Conservation (phyloP, 35 echinoderm and acorn worm species). For the Hemicentrotus pulcherrimus region DNA sequence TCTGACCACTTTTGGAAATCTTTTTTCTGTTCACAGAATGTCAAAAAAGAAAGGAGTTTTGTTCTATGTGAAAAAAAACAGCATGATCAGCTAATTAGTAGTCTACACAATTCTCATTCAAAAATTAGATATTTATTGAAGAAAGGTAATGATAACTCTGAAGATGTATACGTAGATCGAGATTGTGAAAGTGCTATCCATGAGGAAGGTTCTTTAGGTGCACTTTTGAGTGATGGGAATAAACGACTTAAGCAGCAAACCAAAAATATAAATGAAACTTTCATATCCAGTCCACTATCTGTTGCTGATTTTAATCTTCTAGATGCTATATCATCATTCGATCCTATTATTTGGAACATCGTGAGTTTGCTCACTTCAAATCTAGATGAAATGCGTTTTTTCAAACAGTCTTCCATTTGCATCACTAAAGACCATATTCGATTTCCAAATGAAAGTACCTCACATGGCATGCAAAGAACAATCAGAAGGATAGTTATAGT, state of each 20-base stretch:
- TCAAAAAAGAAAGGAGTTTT: conserved; percentile 50
- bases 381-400: conserved; percentile 41
- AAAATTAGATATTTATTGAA: conserved; percentile 41
- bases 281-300: conserved; percentile 23
- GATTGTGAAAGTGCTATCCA: conserved; percentile 5
- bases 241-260: conserved; percentile 26
- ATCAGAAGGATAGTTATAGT: conserved; percentile 42
- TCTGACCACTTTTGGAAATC: conserved; percentile 45
- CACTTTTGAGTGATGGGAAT: conserved; percentile 41
- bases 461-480: conserved; percentile 23
- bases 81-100: conserved; percentile 26
- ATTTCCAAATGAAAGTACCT: conserved; percentile 41
- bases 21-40: conserved; percentile 36
- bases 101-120: conserved; percentile 41
- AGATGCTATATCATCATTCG: conserved; percentile 26
- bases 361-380: conserved; percentile 40
- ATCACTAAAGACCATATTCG: conserved; percentile 25
- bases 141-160: conserved; percentile 39
- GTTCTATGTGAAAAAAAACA: conserved; percentile 14
- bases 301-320: conserved; percentile 46
- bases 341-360: conserved; percentile 38
- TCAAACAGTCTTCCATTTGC: conserved; percentile 44
- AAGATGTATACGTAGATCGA: conserved; percentile 27
- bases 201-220: conserved; percentile 36
- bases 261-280: conserved; percentile 41